Base-by-base conservation (phyloP, 1,140 invertebrate genomes). In the Zophobas morio region DNA sequence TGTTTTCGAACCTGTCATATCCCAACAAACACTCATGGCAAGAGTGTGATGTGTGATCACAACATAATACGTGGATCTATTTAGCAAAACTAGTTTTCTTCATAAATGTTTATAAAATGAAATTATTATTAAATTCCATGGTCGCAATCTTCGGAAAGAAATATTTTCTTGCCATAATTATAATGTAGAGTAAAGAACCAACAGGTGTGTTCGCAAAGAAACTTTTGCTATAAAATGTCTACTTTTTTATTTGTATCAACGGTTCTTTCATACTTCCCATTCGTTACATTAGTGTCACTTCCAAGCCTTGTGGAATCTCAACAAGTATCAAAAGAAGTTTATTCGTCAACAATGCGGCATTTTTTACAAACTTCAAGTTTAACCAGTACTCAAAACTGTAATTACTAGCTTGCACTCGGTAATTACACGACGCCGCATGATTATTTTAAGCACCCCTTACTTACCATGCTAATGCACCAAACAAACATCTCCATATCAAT, bases 281-380 rank as follows among this genome's bases (percentile, higher is more conserved):
- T 20, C 20, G 20, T 20, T 20, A 20, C 20, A 20, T 20, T 20
- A 20, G 20, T 20, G 20, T 20, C 20, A 20, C 20, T 20, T 20
- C 20, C 20, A 20, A 20, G 20, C 20, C 20, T 20, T 20, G 20
- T 20, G 20, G 20, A 20, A 20, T 20, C 20, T 20, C 20, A 20
- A 20, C 20, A 20, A 20, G 20, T 20, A 20, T 20, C 20, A 20
- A 20, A 20, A 20, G 20, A 20, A 20, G 20, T 20, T 20, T 20
- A 20, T 20, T 20, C 20, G 20, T 20, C 20, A 20, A 20, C 20
- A 20, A 20, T 20, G 20, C 20, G 20, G 20, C 20, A 46, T 40
- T 66, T 66, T 42, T 66, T 66, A 66, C 60, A 66, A 66, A 66
- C 42, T 47, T 66, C 60, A 42, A 66, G 60, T 66, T 66, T 32